These are phyloP conservation scores for Ochotona curzoniae DNA, from an alignment of 2,113 vertebrate genomes.

Conservation along the genomic window DNA sequence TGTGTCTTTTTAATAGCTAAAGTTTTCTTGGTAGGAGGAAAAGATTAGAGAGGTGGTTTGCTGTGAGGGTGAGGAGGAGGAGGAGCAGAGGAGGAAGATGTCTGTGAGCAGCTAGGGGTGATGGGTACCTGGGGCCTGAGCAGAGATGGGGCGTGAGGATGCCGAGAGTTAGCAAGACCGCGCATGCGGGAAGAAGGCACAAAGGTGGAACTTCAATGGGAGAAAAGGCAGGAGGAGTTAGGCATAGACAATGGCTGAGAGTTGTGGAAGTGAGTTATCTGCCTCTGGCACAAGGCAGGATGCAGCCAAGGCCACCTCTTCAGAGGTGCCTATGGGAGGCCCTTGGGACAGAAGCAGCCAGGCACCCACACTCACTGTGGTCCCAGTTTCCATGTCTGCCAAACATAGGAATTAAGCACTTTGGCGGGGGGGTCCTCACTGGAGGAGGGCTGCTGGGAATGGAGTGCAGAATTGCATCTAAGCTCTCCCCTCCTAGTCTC, in stretches of 20 bases:
- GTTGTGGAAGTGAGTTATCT: accelerated
- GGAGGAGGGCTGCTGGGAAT: not conserved
- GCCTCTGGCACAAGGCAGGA: not conserved
- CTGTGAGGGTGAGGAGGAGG: accelerated
- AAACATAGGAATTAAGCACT: not conserved
- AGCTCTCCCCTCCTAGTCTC: not conserved
- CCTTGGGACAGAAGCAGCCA: not conserved
- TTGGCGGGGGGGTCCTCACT: not conserved
- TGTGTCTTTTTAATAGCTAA: not conserved
- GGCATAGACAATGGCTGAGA: not conserved
- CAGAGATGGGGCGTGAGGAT: not conserved
- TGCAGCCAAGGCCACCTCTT: not conserved
- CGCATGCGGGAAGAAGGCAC: accelerated
- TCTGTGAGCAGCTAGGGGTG: not conserved
- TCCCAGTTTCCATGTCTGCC: not conserved
- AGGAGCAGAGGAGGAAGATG: accelerated
- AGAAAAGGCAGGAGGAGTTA: not conserved
- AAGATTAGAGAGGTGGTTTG: not conserved
- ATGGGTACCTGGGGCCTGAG: accelerated
- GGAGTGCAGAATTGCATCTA: not conserved
- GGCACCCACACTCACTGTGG: not conserved
- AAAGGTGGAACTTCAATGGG: not conserved
- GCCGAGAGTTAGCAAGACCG: not conserved
- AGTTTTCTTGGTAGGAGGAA: not conserved
- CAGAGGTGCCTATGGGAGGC: not conserved